Base-by-base conservation (phyloP, 2,888 invertebrate species). In the Tupiocoris notatus region DNA sequence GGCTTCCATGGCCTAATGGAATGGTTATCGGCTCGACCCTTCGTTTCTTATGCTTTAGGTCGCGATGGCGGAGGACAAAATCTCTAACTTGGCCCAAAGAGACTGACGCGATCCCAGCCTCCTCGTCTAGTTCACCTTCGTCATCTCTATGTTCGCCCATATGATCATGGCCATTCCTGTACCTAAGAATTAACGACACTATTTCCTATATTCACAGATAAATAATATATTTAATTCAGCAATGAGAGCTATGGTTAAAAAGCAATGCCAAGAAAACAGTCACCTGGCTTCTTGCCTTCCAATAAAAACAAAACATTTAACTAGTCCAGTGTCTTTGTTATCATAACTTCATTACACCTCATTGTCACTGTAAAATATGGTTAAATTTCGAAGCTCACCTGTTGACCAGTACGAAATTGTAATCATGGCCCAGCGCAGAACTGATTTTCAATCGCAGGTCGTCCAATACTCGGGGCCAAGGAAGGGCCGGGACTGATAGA, bases 131-230 rank as follows among this genome's bases (percentile, higher is more conserved):
- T 79, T 91, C 91, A 12, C 86, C 86, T 84, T 92, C 91, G 81
- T 89, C 89, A 82, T 91, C 91, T 81, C 88, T 86, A 81, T 91
- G 91, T 81, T 90, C 90, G 9, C 91, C 90, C 83, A 91, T 90
- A 80, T 90, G 88, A 82, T 91, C 91, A 58, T 83, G 83, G 12
- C 91, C 91, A 84, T 90, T 87, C 81, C 88, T 86, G 81, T 91
- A 91, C 82, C 91, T 91, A 81, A n/a, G n/a, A n/a, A n/a, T n/a
- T n/a, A n/a, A n/a, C n/a, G n/a, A n/a, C n/a, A n/a, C n/a, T n/a
- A n/a, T n/a, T n/a, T n/a, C n/a, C n/a, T n/a, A n/a, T n/a, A n/a
- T n/a, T n/a, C n/a, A n/a, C n/a, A n/a, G n/a, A n/a, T n/a, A n/a
- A n/a, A n/a, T n/a, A n/a, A n/a, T n/a, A n/a, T n/a, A n/a, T n/a